Percentiles rank a stretch among this genome's conserved stretches.
phyloP scores from a whole-genome alignment of 2,113 vertebrate genomes.

The Salminus brasiliensis region DNA sequence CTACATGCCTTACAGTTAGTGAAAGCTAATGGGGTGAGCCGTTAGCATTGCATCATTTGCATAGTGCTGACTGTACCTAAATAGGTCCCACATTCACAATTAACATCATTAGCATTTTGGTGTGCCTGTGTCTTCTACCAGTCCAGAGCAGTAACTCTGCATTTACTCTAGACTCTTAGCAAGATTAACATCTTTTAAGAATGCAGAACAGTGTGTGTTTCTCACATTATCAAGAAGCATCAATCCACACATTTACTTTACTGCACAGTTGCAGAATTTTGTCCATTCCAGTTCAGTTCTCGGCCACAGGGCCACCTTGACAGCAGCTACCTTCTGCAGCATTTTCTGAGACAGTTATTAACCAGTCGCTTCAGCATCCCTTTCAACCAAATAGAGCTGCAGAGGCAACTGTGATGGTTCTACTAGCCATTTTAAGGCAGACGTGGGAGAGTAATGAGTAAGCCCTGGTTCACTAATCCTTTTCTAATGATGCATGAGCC shows the following conservation, averaged over 20 bases:
- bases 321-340: not conserved
- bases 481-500: slow-evolving; percentile 40
- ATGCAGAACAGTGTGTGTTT: not conserved
- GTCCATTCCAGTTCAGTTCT: not conserved
- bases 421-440: not conserved
- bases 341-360: not conserved
- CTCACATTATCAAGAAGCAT: no score
- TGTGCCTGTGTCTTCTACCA: not conserved
- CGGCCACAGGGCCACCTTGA: not conserved
- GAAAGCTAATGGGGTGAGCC: not conserved
- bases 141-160: not conserved
- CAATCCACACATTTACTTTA: no score
- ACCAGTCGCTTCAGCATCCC: not conserved
- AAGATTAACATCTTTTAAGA: not conserved
- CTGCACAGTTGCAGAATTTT: not conserved
- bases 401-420: not conserved
- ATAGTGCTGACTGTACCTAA: not conserved
- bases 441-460: slow-evolving; percentile 20
- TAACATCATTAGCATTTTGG: not conserved
- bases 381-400: not conserved
- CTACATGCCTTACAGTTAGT: not conserved
- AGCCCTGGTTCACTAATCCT: slow-evolving; percentile 43
- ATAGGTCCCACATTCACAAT: not conserved
- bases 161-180: not conserved
- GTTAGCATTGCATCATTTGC: not conserved